Evolutionary conservation across 2,797 vertebrate species (phyloP).

Genomic region (Aulostomus chinensis): DNA sequence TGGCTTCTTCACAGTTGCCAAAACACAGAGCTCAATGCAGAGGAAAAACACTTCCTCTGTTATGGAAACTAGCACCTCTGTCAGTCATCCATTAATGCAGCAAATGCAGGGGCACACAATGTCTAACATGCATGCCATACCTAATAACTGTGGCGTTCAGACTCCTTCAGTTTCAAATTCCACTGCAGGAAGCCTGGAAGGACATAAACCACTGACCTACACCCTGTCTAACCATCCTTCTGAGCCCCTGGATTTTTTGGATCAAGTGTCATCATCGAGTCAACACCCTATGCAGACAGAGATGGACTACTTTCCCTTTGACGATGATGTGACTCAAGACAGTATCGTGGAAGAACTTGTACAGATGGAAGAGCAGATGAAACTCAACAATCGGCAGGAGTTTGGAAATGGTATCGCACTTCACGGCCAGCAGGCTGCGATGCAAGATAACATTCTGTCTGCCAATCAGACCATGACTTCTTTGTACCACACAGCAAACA

Average conservation of each 20-base stretch:
- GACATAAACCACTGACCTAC: constrained; percentile 69
- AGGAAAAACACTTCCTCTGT: constrained; percentile 76
- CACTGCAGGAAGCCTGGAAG: constrained; percentile 76
- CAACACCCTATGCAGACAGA: constrained; percentile 85
- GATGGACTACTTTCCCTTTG: constrained; percentile 90
- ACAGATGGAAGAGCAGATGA: constrained; percentile 99
- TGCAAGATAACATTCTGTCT: constrained; percentile 77
- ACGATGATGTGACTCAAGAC: constrained; percentile 97
- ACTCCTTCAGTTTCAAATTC: constrained; percentile 77
- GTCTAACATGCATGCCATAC: constrained; percentile 76
- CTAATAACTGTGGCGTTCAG: constrained; percentile 67
- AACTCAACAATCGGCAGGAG: constrained; percentile 86
- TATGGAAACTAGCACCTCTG: constrained; percentile 81
- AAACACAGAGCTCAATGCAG: constrained; percentile 62
- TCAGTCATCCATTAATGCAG: constrained; percentile 54
- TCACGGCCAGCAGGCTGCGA: constrained; percentile 78
- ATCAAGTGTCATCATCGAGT: constrained; percentile 80
- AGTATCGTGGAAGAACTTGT: constrained; percentile 99
- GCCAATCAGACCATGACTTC: constrained; percentile 77
- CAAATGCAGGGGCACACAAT: constrained; percentile 70
- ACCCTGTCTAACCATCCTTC: constrained; percentile 43
- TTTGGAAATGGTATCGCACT: constrained; percentile 81
- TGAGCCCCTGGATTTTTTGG: constrained; percentile 71
- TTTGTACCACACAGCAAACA: constrained; percentile 87
- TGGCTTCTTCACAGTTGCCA: constrained; percentile 80